Evolutionary conservation across 1,140 invertebrate genomes (phyloP), one percentile per base, ranked within the genome.

Genomic region (Sycophaga agraensis): DNA sequence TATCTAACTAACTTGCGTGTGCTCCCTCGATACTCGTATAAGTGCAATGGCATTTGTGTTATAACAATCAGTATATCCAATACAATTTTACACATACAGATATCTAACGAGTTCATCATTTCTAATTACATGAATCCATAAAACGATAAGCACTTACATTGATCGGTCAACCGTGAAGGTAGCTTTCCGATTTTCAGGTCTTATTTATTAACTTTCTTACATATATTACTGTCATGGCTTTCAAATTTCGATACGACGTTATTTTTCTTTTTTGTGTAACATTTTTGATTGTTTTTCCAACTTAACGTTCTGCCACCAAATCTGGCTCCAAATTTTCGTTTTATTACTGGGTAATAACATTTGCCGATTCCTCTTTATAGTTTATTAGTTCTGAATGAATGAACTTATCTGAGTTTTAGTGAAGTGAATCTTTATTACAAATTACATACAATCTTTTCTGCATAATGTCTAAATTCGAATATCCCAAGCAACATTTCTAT

Each of bases 1-100:
- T n/a, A n/a, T n/a, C 21, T 31, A 19, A 31, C 22, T 51, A 51
- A 24, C 48, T 59, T 59, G 57, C 19, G 48, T 59, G 57, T 51
- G 57, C 40, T 48, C 57, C 57, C 57, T 59, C 48, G 22, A 51
- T 19, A 35, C 49, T 51, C 37, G 2, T 24, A 35, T 43, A 14
- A 21, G 45, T 49, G 45, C 56, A 19, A 49, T 58, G 34, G 22
- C 35, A n/a, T 58, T 58, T 49, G 39, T 14, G 24, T 46, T 46
- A 46, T 49, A 49, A 42, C 56, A 40, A 49, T 46, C 35, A 35
- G 28, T 57, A 48, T 19, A 31, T 31, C 28, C 28, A 31, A n/a
- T n/a, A 46, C 8, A 12, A 6, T 9, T 17, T 0, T 26, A 54
- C 16, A 22, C 1, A 31, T 34, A 46, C n/a, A 21, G 17, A n/a